Evolutionary conservation across 2,888 invertebrate species (phyloP), one percentile per base, ranked within the genome.

Genomic region (Idaea dimidiata): DNA sequence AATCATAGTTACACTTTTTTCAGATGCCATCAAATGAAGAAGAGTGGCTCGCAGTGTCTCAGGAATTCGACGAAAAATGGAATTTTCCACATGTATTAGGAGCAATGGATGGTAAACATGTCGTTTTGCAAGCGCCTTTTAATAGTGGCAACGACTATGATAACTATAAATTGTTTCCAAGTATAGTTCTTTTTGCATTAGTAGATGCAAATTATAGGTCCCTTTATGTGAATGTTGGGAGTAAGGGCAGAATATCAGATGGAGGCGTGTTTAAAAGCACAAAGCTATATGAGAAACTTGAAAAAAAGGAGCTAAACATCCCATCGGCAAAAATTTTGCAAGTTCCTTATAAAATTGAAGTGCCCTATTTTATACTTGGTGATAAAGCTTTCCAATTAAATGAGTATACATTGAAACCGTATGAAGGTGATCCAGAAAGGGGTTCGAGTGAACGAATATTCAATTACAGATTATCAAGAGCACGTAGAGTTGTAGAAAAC

Each of bases 121-220:
- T 72, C 6, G 43, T 55, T 61, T 63, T 81, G 32, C 74, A 79
- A 70, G 61, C 72, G 55, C 80, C 82, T 32, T 63, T 70, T 17
- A 71, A 77, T 61, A 68, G 70, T 69, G 72, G 71, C 61, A 69
- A 73, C 57, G 75, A 78, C 76, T 72, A 59, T 62, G 63, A 70
- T 64, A 80, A 82, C 62, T 84, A 81, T 62, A 83, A 82, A 75
- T 67, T 58, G 17, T 67, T 69, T 65, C 54, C 61, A 17, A 68
- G 81, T 68, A 77, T 82, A 33, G 82, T 87, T 14, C 63, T 87
- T n/a, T 68, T 72, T 31, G 72, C 66, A 7, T 57, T 82, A 57
- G 79, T 77, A 24, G 82, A 85, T 73, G 81, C 81, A 62, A 83
- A 82, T 66, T 66, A 67, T 54, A 74, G 73, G 54, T 81, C 81